Conservation (phyloP, 2,888 invertebrate species). For the Selenia dentaria region DNA sequence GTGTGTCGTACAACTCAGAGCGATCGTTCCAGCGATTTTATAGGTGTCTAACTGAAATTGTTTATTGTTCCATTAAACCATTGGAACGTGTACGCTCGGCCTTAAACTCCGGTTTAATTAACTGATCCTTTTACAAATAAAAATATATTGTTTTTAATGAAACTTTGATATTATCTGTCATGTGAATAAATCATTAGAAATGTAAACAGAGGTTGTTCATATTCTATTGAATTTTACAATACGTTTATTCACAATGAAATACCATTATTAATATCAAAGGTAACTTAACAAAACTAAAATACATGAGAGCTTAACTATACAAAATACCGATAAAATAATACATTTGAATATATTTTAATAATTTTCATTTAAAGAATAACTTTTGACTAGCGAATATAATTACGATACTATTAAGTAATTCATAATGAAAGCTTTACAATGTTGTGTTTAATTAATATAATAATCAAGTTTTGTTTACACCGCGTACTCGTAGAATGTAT, state of each 20-base stretch:
- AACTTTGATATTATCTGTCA: too few relatives aligned
- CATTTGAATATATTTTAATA: conserved; percentile 53
- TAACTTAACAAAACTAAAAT: conserved; percentile 46
- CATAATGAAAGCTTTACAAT: conserved; percentile 51
- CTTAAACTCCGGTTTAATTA: too few relatives aligned
- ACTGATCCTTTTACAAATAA: too few relatives aligned
- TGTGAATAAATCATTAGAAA: too few relatives aligned
- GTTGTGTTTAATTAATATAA: too few relatives aligned
- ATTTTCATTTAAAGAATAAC: conserved; percentile 62
- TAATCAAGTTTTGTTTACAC: neutral
- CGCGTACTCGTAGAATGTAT: too few relatives aligned
- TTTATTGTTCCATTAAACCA: too few relatives aligned
- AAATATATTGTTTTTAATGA: too few relatives aligned
- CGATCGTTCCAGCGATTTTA: too few relatives aligned
- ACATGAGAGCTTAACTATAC: conserved; percentile 51
- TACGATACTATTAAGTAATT: conserved; percentile 69
- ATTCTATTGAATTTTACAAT: conserved; percentile 1
- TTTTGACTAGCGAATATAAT: conserved; percentile 80
- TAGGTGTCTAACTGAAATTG: too few relatives aligned
- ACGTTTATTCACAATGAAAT: conserved; percentile 30
- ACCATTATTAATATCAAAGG: conserved; percentile 40
- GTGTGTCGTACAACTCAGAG: too few relatives aligned
- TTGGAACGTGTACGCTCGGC: too few relatives aligned
- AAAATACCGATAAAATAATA: conserved; percentile 53
- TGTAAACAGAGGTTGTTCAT: neutral